phyloP scores from a whole-genome alignment of 2,113 vertebrate species.

The Glaucidium brasilianum region DNA sequence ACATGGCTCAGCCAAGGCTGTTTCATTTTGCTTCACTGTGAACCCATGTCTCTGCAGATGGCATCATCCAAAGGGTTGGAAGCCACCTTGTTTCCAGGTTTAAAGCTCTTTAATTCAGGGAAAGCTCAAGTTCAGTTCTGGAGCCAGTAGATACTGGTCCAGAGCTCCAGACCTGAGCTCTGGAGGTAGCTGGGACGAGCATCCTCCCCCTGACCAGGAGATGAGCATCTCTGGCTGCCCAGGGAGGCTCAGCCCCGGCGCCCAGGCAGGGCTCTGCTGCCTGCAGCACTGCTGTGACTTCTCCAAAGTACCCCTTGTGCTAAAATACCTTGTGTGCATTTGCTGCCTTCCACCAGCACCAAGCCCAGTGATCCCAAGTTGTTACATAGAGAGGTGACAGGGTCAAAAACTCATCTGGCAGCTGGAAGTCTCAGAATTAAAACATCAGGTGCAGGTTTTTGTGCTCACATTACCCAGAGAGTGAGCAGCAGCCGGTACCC shows the following conservation, averaged over 20 bases:
- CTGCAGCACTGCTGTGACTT: neutral
- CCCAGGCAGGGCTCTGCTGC: neutral
- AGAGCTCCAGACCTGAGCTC: neutral
- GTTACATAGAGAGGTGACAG: neutral
- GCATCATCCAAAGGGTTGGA: neutral
- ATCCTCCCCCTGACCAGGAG: neutral
- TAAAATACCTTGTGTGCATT: neutral
- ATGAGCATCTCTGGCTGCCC: accelerated
- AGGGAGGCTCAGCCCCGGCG: neutral
- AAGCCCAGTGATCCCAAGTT: neutral
- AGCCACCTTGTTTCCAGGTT: neutral
- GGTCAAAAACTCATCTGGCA: neutral
- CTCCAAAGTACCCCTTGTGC: neutral
- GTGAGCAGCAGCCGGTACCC: accelerated
- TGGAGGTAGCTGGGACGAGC: neutral
- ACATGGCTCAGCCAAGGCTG: neutral
- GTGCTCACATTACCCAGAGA: accelerated
- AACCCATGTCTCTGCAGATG: accelerated
- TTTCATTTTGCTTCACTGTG: neutral
- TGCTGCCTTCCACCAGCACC: neutral
- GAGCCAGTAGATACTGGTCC: neutral
- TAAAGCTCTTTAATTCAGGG: neutral
- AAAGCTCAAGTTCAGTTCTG: neutral
- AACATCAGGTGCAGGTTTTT: neutral
- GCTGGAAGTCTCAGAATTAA: neutral